A percentile compares a stretch with the other conserved stretches of the same genome.
These are phyloP conservation scores for Cerceris ruficornis DNA, from an alignment of 2,888 invertebrate genomes.

Conservation along the genomic window DNA sequence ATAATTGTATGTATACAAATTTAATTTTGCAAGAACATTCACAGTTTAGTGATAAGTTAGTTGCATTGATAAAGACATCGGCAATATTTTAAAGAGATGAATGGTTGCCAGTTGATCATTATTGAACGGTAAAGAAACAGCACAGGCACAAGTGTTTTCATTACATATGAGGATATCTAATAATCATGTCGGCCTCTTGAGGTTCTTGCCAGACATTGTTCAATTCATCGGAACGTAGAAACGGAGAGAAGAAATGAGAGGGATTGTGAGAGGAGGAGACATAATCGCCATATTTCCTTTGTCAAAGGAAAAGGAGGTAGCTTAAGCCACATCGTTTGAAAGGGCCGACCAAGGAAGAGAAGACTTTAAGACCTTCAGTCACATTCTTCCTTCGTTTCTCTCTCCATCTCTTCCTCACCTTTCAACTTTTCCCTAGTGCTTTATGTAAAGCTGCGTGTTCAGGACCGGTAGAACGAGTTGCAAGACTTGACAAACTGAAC, in stretches of 20 bases:
- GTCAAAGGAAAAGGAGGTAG: conserved; percentile 39
- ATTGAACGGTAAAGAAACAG: too few species aligned
- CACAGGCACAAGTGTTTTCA: too few species aligned
- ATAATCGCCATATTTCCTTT: conserved; percentile 54
- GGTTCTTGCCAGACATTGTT: conserved; percentile 23
- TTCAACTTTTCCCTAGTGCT: conserved; percentile 39
- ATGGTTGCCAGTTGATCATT: too few species aligned
- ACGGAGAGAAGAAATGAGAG: conserved; percentile 9
- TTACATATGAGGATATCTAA: conserved; percentile 9
- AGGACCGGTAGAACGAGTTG: conserved; percentile 20
- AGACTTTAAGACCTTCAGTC: conserved; percentile 52
- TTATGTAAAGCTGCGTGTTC: conserved; percentile 45
- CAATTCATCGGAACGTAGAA: conserved; percentile 17
- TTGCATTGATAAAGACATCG: too few species aligned
- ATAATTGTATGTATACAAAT: too few species aligned
- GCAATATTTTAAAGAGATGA: too few species aligned
- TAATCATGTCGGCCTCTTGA: conserved; percentile 5
- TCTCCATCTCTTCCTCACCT: conserved; percentile 18
- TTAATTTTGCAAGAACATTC: too few species aligned
- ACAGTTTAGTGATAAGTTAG: too few species aligned
- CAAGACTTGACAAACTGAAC: conserved; percentile 41
- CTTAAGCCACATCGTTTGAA: conserved; percentile 55
- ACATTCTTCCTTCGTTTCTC: conserved; percentile 36
- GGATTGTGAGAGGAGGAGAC: conserved; percentile 20
- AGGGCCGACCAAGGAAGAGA: conserved; percentile 51